A percentile compares a stretch with the other conserved stretches of the same genome.
These are phyloP conservation scores for Barbus barbus DNA, from an alignment of 2,113 vertebrate genomes.

Conservation along the genomic window DNA sequence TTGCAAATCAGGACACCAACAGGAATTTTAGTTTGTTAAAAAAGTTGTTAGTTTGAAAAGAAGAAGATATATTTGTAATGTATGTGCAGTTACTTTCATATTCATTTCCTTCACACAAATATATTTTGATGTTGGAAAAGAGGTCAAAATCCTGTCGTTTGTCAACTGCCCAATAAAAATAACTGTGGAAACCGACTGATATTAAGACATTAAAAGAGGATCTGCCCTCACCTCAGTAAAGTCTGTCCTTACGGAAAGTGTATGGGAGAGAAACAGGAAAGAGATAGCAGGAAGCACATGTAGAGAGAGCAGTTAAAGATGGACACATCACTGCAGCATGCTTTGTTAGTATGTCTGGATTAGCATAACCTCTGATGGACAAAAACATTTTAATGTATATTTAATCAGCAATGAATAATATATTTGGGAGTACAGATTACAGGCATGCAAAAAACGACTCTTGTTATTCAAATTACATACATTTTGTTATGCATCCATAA, in stretches of 20 bases:
- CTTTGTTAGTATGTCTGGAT: conserved; percentile 49
- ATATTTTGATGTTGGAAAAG: no score
- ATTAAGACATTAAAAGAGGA: background rate
- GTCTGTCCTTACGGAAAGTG: conserved; percentile 91
- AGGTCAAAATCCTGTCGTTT: background rate
- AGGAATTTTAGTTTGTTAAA: no score
- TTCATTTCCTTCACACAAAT: background rate
- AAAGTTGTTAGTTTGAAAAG: background rate
- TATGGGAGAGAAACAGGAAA: conserved; percentile 73
- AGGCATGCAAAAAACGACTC: background rate
- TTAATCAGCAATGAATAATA: conserved; percentile 37
- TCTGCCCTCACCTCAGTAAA: conserved; percentile 90
- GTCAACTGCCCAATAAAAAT: background rate
- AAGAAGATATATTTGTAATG: background rate
- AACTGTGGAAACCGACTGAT: background rate
- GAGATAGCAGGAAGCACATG: conserved; percentile 52
- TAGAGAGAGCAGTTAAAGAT: conserved; percentile 38
- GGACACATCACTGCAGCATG: background rate
- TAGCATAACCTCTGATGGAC: conserved; percentile 14
- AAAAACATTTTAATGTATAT: conserved; percentile 34
- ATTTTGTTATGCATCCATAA: background rate
- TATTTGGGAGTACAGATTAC: background rate
- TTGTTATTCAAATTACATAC: conserved; percentile 19
- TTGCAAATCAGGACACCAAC: background rate
- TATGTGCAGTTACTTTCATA: background rate